phyloP scores from a whole-genome alignment of 2,113 vertebrate species.

The Sorex fumeus region DNA sequence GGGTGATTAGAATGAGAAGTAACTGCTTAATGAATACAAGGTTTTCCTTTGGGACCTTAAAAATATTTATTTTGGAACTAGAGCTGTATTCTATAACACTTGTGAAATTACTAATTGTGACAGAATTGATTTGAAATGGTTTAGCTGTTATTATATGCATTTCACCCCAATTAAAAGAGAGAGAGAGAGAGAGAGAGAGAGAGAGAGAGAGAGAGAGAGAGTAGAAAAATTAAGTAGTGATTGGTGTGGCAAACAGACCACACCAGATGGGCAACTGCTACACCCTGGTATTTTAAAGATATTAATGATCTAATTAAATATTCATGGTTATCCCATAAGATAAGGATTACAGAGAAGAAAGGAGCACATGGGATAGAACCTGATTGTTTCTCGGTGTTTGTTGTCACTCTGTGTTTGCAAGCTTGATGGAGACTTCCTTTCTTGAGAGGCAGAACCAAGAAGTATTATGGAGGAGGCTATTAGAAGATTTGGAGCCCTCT shows the following conservation, averaged over 20 bases:
- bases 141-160: not conserved
- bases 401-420: slow-evolving; percentile 18
- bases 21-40: not conserved
- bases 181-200: not conserved
- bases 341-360: slow-evolving; percentile 18
- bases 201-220: not conserved
- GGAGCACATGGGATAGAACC: not conserved
- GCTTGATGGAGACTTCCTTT: not conserved
- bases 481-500: slow-evolving; percentile 77
- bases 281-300: slow-evolving; percentile 1
- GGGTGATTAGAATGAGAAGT: not conserved
- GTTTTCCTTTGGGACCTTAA: not conserved
- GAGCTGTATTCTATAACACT: not conserved
- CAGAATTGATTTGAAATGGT: slow-evolving; percentile 30
- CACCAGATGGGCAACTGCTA: not conserved
- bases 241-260: not conserved
- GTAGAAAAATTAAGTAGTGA: not conserved
- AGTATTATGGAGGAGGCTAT: not conserved
- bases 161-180: slow-evolving; percentile 23
- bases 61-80: slow-evolving; percentile 52
- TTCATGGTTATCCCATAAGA: not conserved
- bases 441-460: slow-evolving; percentile 30
- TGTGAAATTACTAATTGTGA: not conserved
- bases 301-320: slow-evolving; percentile 24
- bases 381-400: slow-evolving; percentile 1